Evolutionary conservation across 2,888 invertebrate genomes (phyloP), one percentile per base, ranked within the genome.

Genomic region (Drosophila histrio): DNA sequence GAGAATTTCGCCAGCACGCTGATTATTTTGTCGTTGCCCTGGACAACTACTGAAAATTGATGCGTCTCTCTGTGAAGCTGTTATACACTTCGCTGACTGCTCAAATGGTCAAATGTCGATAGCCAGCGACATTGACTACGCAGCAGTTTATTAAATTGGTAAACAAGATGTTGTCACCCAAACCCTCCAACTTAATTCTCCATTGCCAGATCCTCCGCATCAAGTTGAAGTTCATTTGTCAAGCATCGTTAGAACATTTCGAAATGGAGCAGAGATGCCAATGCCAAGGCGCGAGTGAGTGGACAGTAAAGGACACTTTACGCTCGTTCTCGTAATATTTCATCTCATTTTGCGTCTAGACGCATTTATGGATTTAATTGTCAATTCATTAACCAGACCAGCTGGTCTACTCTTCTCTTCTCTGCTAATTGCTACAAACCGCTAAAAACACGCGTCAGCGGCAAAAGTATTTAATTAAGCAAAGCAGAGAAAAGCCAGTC

Each of bases 31-130:
- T 56, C 68, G 81, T 81, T 72, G 72, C 66, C 85, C 67, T 24
- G 72, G 81, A 64, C 87, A 75, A 82, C 82, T 70, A 77, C 61
- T 73, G 85, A 79, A 87, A 87, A 83, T 83, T 81, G 85, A 87
- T 84, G 85, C 65, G 39, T 17, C 54, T 46, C 36, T 38, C 54
- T 46, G 32, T 38, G 52, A 57, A 41, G 63, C 52, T 74, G 49
- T 38, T 36, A 54, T 83, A 66, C 68, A 76, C 87, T 76, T 81
- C 79, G 77, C 63, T 77, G 76, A 56, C 49, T 63, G 28, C 57
- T 63, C 50, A 52, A 59, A 59, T 59, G 74, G 77, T 50, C 84
- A 69, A 61, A 50, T 38, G 46, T 61, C 62, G 50, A 62, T 64
- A 46, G 50, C 47, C 44, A 50, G 21, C 38, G 69, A 32, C 60